phyloP scores from a whole-genome alignment of 2,797 vertebrate species.

The Arctocebus calabarensis region DNA sequence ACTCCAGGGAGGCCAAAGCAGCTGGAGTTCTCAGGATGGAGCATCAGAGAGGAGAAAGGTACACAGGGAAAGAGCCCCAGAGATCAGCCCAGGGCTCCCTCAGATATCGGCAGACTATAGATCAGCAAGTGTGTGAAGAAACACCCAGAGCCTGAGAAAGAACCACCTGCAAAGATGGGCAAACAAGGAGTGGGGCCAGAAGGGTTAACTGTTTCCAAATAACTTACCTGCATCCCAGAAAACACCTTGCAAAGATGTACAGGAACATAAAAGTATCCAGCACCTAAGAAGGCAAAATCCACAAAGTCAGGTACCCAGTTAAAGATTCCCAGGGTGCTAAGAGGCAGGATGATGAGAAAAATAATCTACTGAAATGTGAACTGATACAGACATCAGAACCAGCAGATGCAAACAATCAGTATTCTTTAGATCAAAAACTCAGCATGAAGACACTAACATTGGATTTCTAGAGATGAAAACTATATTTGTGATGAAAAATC shows the following conservation, averaged over 20 bases:
- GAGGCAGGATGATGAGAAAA: background rate
- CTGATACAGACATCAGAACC: background rate
- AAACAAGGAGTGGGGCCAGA: background rate
- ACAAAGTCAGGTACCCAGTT: background rate
- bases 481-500: background rate
- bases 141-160: background rate
- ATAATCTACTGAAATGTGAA: background rate
- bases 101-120: background rate
- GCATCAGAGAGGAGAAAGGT: background rate
- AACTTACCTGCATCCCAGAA: background rate
- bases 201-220: background rate
- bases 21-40: background rate
- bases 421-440: background rate
- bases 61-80: background rate
- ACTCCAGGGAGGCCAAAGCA: background rate
- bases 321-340: background rate
- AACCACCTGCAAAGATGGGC: background rate
- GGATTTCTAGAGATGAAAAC: slow-evolving; percentile 8
- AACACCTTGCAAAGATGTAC: background rate
- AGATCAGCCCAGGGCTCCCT: no score
- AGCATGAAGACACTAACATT: background rate
- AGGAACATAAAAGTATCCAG: background rate
- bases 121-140: background rate
- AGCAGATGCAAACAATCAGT: background rate
- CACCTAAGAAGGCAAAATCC: background rate